Conservation (phyloP, 1,140 invertebrate species). For the Leguminivora glycinivorella region DNA sequence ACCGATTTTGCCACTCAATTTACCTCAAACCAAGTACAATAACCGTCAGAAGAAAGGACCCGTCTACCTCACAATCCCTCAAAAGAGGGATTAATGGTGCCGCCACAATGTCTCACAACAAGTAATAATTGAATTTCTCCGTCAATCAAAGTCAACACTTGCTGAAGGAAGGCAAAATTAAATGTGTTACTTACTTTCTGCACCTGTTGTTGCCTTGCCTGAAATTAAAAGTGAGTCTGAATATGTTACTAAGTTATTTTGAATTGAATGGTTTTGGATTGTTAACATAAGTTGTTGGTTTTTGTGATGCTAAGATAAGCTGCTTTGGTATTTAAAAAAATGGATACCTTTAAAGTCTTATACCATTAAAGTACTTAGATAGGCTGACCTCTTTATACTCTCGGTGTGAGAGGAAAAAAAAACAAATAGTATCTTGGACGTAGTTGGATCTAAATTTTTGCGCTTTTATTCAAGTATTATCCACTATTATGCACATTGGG, state of each 20-base stretch:
- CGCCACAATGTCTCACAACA: conserved; percentile 15
- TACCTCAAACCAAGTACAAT: not conserved
- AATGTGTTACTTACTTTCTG: conserved; percentile 43
- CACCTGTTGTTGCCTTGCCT: conserved; percentile 36
- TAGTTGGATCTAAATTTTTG: no score
- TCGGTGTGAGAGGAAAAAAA: no score
- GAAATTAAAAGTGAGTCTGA: conserved; percentile 6
- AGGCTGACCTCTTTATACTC: no score
- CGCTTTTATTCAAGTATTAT: no score
- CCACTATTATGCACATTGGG: no score
- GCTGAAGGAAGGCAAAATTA: conserved; percentile 41
- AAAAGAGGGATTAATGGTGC: conserved; percentile 6
- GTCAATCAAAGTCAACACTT: conserved; percentile 29
- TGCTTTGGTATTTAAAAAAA: no score
- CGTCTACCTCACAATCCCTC: not conserved
- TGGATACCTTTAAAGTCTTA: no score
- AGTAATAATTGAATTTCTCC: conserved; percentile 29
- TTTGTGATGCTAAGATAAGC: no score
- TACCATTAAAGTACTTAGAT: no score
- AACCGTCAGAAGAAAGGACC: not conserved
- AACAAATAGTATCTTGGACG: no score
- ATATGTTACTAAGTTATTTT: not conserved
- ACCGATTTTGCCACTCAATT: not conserved
- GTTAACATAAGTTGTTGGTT: not conserved
- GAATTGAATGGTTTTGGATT: conserved; percentile 3